Evolutionary conservation across 1,140 invertebrate species (phyloP), one percentile per base, ranked within the genome.

Genomic region (Chymomyza costata): DNA sequence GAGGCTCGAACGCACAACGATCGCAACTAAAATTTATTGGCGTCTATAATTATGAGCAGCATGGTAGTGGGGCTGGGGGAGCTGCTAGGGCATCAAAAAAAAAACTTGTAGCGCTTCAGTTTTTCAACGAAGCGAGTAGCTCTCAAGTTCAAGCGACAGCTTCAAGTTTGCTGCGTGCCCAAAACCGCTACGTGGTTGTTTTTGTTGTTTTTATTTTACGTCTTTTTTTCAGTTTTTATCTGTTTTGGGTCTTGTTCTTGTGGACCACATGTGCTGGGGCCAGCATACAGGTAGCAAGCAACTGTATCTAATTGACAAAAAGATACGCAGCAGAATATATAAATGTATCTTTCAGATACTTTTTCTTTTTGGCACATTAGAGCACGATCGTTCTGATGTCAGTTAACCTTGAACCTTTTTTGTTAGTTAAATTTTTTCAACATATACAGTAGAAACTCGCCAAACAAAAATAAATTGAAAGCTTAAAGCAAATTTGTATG

Each of bases 291-390:
- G 73, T 66, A 76, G 71, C 71, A 64, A 76, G 71, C 71, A 64
- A 62, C 71, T 78, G 73, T 45, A 51, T 62, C 71, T 78, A 78
- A 78, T 78, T 71, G 62, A 56, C 45, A 51, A 78, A 48, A 65
- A 66, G n/a, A n/a, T n/a, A n/a, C n/a, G n/a, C n/a, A n/a, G n/a
- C n/a, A n/a, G n/a, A n/a, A n/a, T n/a, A n/a, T n/a, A n/a, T n/a
- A n/a, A n/a, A n/a, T n/a, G 73, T 80, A 80, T 71, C 73, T 80
- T 16, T 46, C 65, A 78, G 71, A 71, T 80, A 80, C 71, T 80
- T 80, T n/a, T 78, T 78, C 71, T 78, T 67, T n/a, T 67, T 78
- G 71, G 80, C 71, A 78, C 73, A 66, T 78, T 80, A 67, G 69
- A 69, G 40, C 35, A 56, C 16, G 40, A 15, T 51, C 31, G 34